These are phyloP conservation scores for Dendrocincla fuliginosa DNA, from an alignment of 2,797 vertebrate species.

Conservation along the genomic window DNA sequence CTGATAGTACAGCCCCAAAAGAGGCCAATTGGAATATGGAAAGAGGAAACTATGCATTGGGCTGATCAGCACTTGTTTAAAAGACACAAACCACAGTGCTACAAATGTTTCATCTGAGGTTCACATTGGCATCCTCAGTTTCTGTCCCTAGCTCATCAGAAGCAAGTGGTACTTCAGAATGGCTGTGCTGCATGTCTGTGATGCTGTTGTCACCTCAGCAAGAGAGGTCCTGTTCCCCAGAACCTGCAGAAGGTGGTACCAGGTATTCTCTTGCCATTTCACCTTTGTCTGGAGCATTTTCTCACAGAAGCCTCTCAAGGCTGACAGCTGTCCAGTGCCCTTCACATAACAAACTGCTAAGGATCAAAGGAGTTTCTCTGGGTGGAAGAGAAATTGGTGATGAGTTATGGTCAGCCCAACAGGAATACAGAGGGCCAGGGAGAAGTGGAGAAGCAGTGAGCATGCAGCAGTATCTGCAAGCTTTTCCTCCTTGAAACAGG, in stretches of 20 bases:
- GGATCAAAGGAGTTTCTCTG: not conserved
- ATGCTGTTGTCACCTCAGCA: fast-evolving
- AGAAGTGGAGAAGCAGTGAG: not conserved
- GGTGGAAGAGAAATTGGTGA: not conserved
- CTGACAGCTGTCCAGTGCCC: not conserved
- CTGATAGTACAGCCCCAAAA: not conserved
- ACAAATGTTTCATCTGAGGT: not conserved
- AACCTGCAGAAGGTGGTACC: fast-evolving
- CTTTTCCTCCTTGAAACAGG: not conserved
- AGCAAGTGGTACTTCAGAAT: not conserved
- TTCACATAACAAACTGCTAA: not conserved
- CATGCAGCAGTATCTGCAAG: not conserved
- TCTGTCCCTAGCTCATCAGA: not conserved
- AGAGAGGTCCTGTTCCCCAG: not conserved
- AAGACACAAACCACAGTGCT: not conserved
- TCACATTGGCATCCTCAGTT: not conserved
- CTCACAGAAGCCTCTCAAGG: not conserved
- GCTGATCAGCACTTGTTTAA: not conserved
- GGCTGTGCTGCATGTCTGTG: not conserved
- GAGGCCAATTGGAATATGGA: fast-evolving
- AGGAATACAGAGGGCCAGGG: not conserved
- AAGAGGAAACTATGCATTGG: not conserved
- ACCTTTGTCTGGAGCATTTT: not conserved
- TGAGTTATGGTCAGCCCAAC: not conserved
- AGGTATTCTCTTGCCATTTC: not conserved